A percentile compares a stretch with the other conserved stretches of the same genome.
Conservation (phyloP, 2,797 vertebrate genomes). For the Melanotaenia maccullochi region DNA sequence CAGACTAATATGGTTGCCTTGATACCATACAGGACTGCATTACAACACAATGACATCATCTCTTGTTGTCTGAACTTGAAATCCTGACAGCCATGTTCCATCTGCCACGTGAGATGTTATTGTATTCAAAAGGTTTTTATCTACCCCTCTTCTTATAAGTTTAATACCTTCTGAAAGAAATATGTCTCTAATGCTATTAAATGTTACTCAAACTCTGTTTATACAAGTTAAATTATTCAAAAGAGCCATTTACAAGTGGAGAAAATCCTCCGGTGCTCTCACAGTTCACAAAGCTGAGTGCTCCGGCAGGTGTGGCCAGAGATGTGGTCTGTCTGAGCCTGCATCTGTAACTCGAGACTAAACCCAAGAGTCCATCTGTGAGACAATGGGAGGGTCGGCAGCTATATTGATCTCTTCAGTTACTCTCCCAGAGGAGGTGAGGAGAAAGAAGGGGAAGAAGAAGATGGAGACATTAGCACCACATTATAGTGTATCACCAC, state of each 20-base stretch:
- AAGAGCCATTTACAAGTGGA: conserved; percentile 59
- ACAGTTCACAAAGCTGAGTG: conserved; percentile 54
- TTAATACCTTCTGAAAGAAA: conserved; percentile 46
- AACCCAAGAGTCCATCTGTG: conserved; percentile 73
- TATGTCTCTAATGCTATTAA: conserved; percentile 56
- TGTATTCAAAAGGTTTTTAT: conserved; percentile 25
- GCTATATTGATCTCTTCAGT: conserved; percentile 76
- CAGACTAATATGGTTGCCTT: conserved; percentile 37
- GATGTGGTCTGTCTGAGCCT: conserved; percentile 57
- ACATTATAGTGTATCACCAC: conserved; percentile 68
- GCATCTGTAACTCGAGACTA: conserved; percentile 81
- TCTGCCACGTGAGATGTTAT: conserved; percentile 27
- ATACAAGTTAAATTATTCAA: conserved; percentile 82
- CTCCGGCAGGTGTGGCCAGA: conserved; percentile 56
- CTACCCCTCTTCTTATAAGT: conserved; percentile 34
- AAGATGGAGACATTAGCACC: conserved; percentile 81
- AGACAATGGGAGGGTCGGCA: conserved; percentile 62
- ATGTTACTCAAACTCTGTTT: conserved; percentile 74
- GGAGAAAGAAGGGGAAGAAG: conserved; percentile 50
- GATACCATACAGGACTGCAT: conserved; percentile 54
- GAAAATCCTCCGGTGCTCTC: conserved; percentile 27
- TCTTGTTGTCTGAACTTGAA: conserved; percentile 38
- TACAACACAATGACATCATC: conserved; percentile 70
- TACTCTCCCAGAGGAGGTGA: conserved; percentile 70
- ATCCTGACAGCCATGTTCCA: conserved; percentile 49